phyloP scores from a whole-genome alignment of 2,888 invertebrate genomes.

The Pelosia muscerda region DNA sequence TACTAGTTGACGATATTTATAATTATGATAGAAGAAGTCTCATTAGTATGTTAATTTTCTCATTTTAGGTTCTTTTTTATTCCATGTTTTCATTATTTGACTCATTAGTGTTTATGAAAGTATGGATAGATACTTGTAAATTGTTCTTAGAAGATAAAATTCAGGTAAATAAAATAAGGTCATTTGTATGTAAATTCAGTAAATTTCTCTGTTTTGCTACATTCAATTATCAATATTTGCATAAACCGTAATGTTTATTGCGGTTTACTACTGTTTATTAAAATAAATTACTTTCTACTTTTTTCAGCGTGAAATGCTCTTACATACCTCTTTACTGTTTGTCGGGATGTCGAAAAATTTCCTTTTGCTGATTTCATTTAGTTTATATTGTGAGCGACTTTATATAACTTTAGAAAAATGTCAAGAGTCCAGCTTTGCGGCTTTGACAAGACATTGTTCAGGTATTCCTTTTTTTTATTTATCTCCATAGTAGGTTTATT shows the following conservation, averaged over 20 bases:
- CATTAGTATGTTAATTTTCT: background rate
- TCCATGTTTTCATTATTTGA: background rate
- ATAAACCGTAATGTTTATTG: too few species aligned
- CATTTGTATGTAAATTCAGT: too few species aligned
- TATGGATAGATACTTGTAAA: background rate
- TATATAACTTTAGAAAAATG: slow-evolving; percentile 6
- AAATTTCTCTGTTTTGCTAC: background rate
- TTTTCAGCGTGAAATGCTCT: background rate
- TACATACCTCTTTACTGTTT: background rate
- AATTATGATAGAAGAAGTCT: background rate
- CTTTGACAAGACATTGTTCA: background rate
- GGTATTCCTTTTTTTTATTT: background rate
- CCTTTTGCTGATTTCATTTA: background rate
- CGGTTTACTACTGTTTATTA: background rate
- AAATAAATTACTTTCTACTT: background rate
- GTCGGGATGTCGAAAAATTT: background rate
- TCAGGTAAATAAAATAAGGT: background rate
- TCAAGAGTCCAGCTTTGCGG: slow-evolving; percentile 10
- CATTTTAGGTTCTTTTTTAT: background rate
- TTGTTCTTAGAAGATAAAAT: background rate
- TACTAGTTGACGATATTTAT: too few species aligned
- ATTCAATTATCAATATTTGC: background rate
- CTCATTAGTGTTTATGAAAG: background rate
- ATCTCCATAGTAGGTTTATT: background rate
- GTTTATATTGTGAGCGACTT: slow-evolving; percentile 16